Evolutionary conservation across 2,113 vertebrate genomes (phyloP).

Genomic region (Aramus guarauna): DNA sequence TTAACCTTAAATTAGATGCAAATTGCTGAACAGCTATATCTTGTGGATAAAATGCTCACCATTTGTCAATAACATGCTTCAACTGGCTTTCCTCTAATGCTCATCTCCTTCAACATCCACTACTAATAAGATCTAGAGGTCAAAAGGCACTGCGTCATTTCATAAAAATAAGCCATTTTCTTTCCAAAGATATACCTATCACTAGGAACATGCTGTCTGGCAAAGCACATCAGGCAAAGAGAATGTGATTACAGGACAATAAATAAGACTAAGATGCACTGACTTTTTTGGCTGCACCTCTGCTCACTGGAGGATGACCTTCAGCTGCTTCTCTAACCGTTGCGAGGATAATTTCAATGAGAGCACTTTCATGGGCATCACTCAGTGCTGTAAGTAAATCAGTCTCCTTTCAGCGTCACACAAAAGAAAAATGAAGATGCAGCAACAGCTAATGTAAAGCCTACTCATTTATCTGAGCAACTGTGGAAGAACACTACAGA

Average conservation of each 20-base stretch:
- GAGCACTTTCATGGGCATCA: slow-evolving; percentile 67
- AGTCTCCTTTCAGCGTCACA: neutral
- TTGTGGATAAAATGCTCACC: neutral
- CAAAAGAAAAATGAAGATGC: neutral
- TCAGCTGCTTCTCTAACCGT: slow-evolving; percentile 85
- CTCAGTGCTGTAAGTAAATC: slow-evolving; percentile 73
- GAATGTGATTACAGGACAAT: neutral
- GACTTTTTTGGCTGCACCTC: slow-evolving; percentile 84
- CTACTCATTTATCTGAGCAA: neutral
- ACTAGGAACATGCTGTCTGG: neutral
- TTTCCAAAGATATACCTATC: neutral
- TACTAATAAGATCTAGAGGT: neutral
- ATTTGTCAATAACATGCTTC: neutral
- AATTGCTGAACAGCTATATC: neutral
- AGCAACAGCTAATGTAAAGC: neutral
- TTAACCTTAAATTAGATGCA: neutral
- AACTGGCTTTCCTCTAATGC: neutral
- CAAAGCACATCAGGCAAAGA: neutral
- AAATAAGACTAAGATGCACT: slow-evolving; percentile 33
- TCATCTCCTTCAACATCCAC: neutral
- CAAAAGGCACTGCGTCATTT: neutral
- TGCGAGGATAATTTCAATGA: slow-evolving; percentile 83
- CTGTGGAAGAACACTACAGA: neutral
- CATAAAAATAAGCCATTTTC: neutral
- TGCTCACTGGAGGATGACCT: slow-evolving; percentile 80